phyloP scores from a whole-genome alignment of 1,140 invertebrate species.

The Lordiphosa clarofinis region DNA sequence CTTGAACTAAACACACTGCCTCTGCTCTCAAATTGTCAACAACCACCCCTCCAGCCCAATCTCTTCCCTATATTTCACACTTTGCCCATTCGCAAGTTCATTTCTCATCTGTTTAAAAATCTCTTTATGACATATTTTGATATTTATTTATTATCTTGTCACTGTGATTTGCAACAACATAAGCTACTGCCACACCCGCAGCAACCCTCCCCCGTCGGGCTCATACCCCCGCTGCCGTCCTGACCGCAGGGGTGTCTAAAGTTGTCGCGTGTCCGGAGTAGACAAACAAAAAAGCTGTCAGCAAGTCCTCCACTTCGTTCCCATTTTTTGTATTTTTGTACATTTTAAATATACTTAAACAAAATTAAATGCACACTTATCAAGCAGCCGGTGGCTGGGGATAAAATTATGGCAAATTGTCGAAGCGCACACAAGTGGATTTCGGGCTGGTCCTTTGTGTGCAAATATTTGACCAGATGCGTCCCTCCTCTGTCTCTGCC shows the following conservation, averaged over 20 bases:
- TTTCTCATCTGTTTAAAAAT: conserved; percentile 49
- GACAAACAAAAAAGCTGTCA: conserved; percentile 66
- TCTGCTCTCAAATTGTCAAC: neutral
- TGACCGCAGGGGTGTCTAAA: conserved; percentile 20
- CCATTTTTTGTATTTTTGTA: conserved; percentile 6
- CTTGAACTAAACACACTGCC: too few species aligned
- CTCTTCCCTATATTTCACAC: neutral
- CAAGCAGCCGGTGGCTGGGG: conserved; percentile 4
- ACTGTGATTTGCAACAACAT: conserved; percentile 61
- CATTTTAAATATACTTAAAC: conserved; percentile 65
- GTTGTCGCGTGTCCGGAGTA: conserved; percentile 61
- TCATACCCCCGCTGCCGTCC: too few species aligned
- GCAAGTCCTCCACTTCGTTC: conserved; percentile 43
- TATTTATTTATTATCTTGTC: conserved; percentile 79
- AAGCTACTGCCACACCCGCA: conserved; percentile 42
- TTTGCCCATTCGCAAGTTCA: conserved; percentile 8
- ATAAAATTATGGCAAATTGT: conserved; percentile 59
- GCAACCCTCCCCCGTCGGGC: neutral
- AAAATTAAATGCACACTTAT: conserved; percentile 74
- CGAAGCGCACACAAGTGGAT: conserved; percentile 65
- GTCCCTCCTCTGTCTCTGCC: conserved; percentile 24
- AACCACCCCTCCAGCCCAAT: too few species aligned
- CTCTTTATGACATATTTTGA: conserved; percentile 78
- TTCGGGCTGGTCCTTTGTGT: conserved; percentile 24
- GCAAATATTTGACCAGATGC: conserved; percentile 78